Base-by-base conservation (phyloP, 2,797 vertebrate genomes). In the Sebastes hubbsi region DNA sequence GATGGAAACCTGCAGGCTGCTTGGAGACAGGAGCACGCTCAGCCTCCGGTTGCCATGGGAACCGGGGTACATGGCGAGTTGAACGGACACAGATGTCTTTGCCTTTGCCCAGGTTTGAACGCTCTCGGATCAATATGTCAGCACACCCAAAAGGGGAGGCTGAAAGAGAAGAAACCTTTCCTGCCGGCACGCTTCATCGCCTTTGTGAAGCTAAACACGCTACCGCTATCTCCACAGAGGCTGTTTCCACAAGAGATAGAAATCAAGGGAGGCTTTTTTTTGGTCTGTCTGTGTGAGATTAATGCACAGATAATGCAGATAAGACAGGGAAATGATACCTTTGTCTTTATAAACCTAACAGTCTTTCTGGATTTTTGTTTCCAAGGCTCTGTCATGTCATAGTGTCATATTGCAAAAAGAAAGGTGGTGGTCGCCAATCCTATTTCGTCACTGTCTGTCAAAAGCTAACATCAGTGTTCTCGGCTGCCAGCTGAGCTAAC, bases 31-130 rank as follows among this genome's bases (percentile, higher is more conserved):
- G 56, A 72, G 64, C 75, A 75, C 0, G 54, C 87, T 75, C 54
- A 22, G 84, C 83, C 56, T 81, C 6, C 1, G 77, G 93, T 95
- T 93, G 75, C 92, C 86, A 92, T 94, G 90, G 94, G 66, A 91
- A 94, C 89, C 75, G 4, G 64, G 60, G 64, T 74, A 38, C 78
- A 78, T 34, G 68, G 82, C 18, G 29, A 86, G 87, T 25, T 56
- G 85, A 86, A 42, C 3, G 63, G 81, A 88, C 89, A 78, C 80
- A 71, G 76, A 63, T 29, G 77, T 84, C 84, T 85, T 80, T 49
- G 81, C 75, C 86, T 84, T 74, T 27, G 54, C 65, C 46, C 49
- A 54, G 85, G 83, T 90, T 70, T 75, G 80, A 85, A 68, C 12
- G 12, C 77, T 42, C 61, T 65, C 2, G 1, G 83, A 94, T 90